Evolutionary conservation across 2,888 invertebrate species (phyloP), one percentile per base, ranked within the genome.

Genomic region (Philereme vetulata): DNA sequence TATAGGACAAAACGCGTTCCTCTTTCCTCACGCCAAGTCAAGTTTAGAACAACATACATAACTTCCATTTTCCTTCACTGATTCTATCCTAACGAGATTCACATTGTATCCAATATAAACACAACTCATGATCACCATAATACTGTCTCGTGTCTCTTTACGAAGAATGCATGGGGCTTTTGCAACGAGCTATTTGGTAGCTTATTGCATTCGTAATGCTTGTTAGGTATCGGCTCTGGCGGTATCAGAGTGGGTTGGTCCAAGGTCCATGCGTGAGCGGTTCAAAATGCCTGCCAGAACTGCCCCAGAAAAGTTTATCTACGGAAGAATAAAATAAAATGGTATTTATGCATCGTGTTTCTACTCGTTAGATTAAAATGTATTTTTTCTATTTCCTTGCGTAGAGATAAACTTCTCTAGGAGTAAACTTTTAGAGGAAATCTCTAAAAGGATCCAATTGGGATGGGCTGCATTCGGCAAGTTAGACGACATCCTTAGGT

Each of bases 181-280:
- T 75, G 72, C 72, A 73, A 72, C 69, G 61, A 64, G 68, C 71
- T 69, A 66, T 75, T 77, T 72, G 72, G 76, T 78, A 68, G 79
- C 78, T 84, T 85, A 86, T 86, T 85, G 85, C 82, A 76, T 82
- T 82, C 77, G 80, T 84, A 85, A 84, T 83, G 82, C 81, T 79
- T 80, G 82, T 82, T 85, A 82, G 80, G 72, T 82, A 84, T 82
- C 78, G 77, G 72, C 72, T 77, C 68, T 47, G 73, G 63, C 68
- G 71, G 68, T 54, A 57, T 58, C 53, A 9, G 70, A 66, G 65
- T 40, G 5, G 3, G 8, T 21, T 70, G 75, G 74, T 65, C 4
- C 55, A 72, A 74, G 64, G 44, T 9, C 34, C 21, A 6, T 33
- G 43, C 8, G n/a, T 10, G 34, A 44, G 56, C 55, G 51, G 6